These are phyloP conservation scores for Oreochromis aureus DNA, from an alignment of 2,113 vertebrate species.

Conservation along the genomic window DNA sequence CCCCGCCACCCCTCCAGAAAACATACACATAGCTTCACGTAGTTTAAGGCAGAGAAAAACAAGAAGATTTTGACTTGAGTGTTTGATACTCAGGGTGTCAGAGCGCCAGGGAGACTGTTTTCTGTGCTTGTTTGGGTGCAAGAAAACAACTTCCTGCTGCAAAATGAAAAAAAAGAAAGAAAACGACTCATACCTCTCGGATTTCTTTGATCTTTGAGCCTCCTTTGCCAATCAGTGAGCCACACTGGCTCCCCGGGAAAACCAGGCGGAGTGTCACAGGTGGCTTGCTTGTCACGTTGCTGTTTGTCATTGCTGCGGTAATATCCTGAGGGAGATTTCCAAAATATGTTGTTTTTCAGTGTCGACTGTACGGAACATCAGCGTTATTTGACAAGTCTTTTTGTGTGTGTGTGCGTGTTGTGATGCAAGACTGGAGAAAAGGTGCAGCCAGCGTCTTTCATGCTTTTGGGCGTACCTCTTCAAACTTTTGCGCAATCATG, in stretches of 20 bases:
- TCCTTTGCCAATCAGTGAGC: conserved; percentile 92
- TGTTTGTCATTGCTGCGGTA: conserved; percentile 87
- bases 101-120: neutral
- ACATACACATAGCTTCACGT: neutral
- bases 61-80: conserved; percentile 19
- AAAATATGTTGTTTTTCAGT: conserved; percentile 32
- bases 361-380: neutral
- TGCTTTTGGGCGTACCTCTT: conserved; percentile 76
- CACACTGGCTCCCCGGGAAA: conserved; percentile 89
- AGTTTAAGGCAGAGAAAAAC: neutral
- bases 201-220: conserved; percentile 96
- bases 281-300: conserved; percentile 86
- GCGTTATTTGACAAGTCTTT: neutral
- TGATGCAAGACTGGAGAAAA: neutral
- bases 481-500: conserved; percentile 94
- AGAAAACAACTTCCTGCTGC: neutral
- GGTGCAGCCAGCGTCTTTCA: neutral
- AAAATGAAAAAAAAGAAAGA: neutral
- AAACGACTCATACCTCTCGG: conserved; percentile 78
- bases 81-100: conserved; percentile 4
- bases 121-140: neutral
- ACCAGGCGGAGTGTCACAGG: conserved; percentile 89
- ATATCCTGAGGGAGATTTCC: conserved; percentile 78
- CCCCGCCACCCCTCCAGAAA: neutral
- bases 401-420: neutral